These are phyloP conservation scores for Hippolais icterina DNA, from an alignment of 2,113 vertebrate species.

Conservation along the genomic window DNA sequence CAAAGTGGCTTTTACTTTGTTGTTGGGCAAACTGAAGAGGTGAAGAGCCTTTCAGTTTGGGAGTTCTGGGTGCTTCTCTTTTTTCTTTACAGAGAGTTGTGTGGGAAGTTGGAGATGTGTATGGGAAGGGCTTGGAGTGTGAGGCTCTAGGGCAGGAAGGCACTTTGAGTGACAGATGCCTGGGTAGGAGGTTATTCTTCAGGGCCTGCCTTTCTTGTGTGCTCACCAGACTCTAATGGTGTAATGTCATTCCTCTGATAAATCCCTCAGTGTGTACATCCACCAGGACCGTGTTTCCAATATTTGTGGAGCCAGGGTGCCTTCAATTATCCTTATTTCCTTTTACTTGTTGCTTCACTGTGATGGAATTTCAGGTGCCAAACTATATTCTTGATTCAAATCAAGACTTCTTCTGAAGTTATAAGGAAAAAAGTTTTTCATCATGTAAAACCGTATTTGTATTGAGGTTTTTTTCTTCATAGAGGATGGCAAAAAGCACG, in stretches of 20 bases:
- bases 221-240: not conserved
- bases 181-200: not conserved
- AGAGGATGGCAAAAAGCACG: not conserved
- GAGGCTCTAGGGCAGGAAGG: not conserved
- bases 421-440: not conserved
- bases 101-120: too few relatives aligned
- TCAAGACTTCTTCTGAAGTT: not conserved
- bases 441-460: not conserved
- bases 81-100: too few relatives aligned
- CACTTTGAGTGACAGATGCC: rapidly evolving
- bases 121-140: not conserved
- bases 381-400: not conserved
- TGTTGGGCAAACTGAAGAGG: not conserved
- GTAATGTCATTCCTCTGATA: not conserved
- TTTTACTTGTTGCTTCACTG: not conserved
- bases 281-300: not conserved
- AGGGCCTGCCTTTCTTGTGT: not conserved
- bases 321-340: not conserved
- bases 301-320: not conserved
- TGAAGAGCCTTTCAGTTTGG: rapidly evolving
- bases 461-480: not conserved
- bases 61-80: not conserved
- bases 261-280: not conserved
- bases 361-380: not conserved
- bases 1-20: not conserved